Base-by-base conservation (phyloP, 2,888 invertebrate genomes). In the Cynaeus angustus region DNA sequence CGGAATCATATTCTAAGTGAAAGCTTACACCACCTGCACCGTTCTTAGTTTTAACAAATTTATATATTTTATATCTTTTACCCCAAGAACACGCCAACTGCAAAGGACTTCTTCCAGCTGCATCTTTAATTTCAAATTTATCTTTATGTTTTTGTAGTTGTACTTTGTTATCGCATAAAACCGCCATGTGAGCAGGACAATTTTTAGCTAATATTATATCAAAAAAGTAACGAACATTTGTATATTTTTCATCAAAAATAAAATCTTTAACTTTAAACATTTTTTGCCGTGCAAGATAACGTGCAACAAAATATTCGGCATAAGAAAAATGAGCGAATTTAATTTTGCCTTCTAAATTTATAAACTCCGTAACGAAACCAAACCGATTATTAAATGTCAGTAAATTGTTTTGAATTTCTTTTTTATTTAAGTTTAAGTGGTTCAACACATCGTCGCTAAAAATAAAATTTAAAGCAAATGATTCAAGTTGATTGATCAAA, bases 271-370 rank as follows among this genome's bases (percentile, higher is more conserved):
- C 1, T 21, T 21, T 13, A 2, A 8, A 9, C 12, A 30, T n/a
- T n/a, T n/a, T n/a, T n/a, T n/a, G 12, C 26, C 45, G 1, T 45
- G 10, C 28, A 7, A 43, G 45, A 43, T 45, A 59, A n/a, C 28
- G 7, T 2, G 59, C 59, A 9, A 45, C 59, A 5, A 59, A 59
- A 28, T 59, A 59, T 13, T 59, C 59, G 1, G 45, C 43, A 30
- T 5, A 59, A 0, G 46, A 45, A 9, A 26, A 13, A n/a, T 59
- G 28, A 7, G n/a, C 45, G 13, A 59, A 59, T 8, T 28, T 26
- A 9, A 28, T 10, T 9, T 8, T 13, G 8, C 30, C 28, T 4
- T 59, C 45, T 1, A 8, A 0, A 14, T 30, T 45, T 28, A 1
- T 9, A 2, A 59, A 8, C 1, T 45, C 59, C 9, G 45, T 30